Conservation (phyloP, 1,140 invertebrate genomes). For the Panagrolaimus sp. region DNA sequence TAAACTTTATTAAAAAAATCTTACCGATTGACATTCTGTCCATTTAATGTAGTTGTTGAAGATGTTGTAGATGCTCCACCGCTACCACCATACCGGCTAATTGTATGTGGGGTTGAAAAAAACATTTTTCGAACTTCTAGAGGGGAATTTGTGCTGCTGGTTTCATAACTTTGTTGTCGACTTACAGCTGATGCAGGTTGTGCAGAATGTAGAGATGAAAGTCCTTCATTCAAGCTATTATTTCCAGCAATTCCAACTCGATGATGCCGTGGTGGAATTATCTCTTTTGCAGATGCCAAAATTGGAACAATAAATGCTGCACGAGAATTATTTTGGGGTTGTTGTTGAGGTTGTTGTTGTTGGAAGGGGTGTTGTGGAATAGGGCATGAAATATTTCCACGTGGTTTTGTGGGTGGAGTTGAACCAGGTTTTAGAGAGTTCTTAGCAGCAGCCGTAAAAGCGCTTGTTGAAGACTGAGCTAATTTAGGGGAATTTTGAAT, state of each 20-base stretch:
- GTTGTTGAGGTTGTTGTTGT: neutral
- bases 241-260: too few species aligned
- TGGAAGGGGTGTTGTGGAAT: too few species aligned
- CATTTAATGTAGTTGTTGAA: neutral
- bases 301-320: neutral
- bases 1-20: neutral
- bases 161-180: too few species aligned
- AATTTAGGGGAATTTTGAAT: neutral
- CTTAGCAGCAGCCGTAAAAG: neutral
- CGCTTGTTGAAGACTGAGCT: neutral
- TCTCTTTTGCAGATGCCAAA: neutral
- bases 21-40: neutral
- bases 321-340: neutral
- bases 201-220: too few species aligned
- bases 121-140: conserved; percentile 1
- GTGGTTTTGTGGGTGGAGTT: neutral
- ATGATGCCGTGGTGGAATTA: neutral
- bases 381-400: too few species aligned
- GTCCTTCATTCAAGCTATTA: too few species aligned
- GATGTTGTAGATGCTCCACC: neutral
- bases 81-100: neutral
- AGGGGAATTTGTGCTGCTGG: neutral
- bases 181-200: too few species aligned
- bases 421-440: neutral
- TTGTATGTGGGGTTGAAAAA: neutral